Conservation (phyloP, 2,888 invertebrate genomes). For the Melikaiella ostensackeni region DNA sequence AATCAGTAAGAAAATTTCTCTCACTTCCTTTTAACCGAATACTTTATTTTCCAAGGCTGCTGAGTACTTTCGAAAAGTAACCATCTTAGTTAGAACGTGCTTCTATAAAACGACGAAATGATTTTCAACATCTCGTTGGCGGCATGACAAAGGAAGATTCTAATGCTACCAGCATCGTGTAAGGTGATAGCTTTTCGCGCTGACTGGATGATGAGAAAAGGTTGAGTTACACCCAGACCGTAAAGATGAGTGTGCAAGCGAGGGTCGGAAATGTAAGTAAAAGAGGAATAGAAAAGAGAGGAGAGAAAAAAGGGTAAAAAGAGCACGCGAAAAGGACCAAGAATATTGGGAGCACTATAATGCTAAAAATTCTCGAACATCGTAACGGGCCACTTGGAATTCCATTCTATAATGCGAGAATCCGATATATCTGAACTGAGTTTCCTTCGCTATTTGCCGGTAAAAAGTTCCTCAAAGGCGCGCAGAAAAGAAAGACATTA, state of each 20-base stretch:
- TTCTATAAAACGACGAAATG: neutral
- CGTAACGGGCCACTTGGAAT: conserved; percentile 36
- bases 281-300: conserved; percentile 28
- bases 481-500: neutral
- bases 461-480: neutral
- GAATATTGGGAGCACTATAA: conserved; percentile 40
- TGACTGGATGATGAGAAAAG: conserved; percentile 56
- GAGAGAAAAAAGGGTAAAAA: conserved; percentile 18
- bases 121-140: neutral
- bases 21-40: neutral
- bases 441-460: conserved; percentile 23
- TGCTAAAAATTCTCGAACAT: conserved; percentile 32
- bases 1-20: too few relatives aligned
- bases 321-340: conserved; percentile 38
- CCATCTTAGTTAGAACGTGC: too few relatives aligned
- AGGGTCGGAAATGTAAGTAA: conserved; percentile 30
- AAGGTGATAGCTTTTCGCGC: conserved; percentile 61
- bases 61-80: neutral
- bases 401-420: conserved; percentile 37
- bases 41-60: neutral
- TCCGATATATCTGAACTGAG: conserved; percentile 30
- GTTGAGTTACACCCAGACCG: conserved; percentile 54
- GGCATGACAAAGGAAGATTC: conserved; percentile 40
- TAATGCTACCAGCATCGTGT: conserved; percentile 49
- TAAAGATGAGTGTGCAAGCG: conserved; percentile 42